Conservation (phyloP, 1,140 invertebrate species). For the Thalassaphorura encarpata region DNA sequence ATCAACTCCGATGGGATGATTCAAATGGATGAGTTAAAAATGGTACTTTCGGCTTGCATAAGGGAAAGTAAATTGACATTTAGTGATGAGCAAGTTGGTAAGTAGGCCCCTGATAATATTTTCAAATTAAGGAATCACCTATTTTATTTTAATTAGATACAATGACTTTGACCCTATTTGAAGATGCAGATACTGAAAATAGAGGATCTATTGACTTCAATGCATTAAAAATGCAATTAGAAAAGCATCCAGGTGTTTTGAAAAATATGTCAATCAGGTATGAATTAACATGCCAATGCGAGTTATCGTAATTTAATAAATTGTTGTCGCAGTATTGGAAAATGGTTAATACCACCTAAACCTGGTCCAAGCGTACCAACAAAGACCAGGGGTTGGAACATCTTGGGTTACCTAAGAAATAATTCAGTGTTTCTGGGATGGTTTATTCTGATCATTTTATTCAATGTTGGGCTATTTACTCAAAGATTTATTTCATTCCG, state of each 20-base stretch:
- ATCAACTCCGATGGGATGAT: conserved; percentile 84
- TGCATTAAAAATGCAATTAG: conserved; percentile 69
- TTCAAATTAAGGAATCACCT: background rate
- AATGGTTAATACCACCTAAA: conserved; percentile 70
- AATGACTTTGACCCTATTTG: conserved; percentile 78
- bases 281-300: background rate
- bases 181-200: conserved; percentile 72
- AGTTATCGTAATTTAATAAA: background rate
- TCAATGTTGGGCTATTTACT: conserved; percentile 66
- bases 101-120: background rate
- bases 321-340: conserved; percentile 35
- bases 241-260: conserved; percentile 74
- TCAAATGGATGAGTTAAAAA: conserved; percentile 72
- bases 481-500: conserved; percentile 60
- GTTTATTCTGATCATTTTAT: conserved; percentile 53
- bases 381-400: conserved; percentile 37
- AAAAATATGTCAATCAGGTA: conserved; percentile 87
- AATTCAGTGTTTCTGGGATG: conserved; percentile 79
- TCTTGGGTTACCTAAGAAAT: conserved; percentile 68
- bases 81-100: conserved; percentile 65
- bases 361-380: no score
- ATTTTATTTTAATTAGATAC: conserved; percentile 45
- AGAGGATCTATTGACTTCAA: conserved; percentile 80
- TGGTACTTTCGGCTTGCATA: conserved; percentile 86
- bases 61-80: conserved; percentile 89